Evolutionary conservation across 2,113 vertebrate species (phyloP).

Genomic region (Prionailurus viverrinus): DNA sequence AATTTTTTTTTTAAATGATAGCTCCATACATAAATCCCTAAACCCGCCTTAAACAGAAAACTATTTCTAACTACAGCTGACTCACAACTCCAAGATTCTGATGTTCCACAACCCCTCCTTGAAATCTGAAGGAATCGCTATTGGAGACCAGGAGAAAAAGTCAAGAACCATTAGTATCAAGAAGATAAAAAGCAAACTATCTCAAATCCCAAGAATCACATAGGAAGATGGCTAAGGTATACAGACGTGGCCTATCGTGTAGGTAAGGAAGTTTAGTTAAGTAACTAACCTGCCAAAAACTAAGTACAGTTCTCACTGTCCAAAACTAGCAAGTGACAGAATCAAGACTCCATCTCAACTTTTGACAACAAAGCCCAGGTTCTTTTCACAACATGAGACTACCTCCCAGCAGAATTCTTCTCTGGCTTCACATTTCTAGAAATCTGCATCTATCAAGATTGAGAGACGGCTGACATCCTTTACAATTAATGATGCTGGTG

Average conservation of each 20-base stretch:
- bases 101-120: neutral
- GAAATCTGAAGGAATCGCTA: neutral
- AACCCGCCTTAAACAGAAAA: neutral
- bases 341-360: neutral
- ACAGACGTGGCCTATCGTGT: neutral
- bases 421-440: conserved; percentile 38
- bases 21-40: neutral
- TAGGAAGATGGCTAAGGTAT: neutral
- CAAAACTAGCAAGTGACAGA: conserved; percentile 7
- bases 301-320: neutral
- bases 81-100: neutral
- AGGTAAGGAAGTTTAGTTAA: neutral
- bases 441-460: neutral
- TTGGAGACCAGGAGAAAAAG: neutral
- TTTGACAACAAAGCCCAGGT: neutral
- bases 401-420: neutral
- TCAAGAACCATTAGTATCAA: neutral
- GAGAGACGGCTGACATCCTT: neutral
- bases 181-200: neutral
- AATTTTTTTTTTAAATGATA: neutral
- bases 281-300: neutral
- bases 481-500: neutral
- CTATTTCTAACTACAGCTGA: conserved; percentile 34
- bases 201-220: neutral
- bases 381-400: neutral